These are phyloP conservation scores for Hyposoter dolosus DNA, from an alignment of 2,888 invertebrate genomes.

Conservation along the genomic window DNA sequence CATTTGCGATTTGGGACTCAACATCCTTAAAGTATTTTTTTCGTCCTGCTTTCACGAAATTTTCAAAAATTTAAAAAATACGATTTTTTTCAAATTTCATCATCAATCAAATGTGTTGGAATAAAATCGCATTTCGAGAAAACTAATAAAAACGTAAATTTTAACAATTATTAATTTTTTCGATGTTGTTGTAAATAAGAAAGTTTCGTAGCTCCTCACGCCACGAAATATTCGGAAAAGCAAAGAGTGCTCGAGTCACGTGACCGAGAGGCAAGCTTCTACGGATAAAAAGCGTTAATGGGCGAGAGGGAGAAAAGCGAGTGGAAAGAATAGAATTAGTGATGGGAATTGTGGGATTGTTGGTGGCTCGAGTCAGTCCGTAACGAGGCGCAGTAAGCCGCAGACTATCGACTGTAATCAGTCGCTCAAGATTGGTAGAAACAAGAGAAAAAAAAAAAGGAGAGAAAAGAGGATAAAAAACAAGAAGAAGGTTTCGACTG, in stretches of 20 bases:
- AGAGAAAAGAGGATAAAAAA: not conserved
- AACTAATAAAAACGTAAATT: not conserved
- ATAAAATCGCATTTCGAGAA: not conserved
- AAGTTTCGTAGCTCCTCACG: not conserved
- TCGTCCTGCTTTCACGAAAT: not conserved
- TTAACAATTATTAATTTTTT: not conserved
- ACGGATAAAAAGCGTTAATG: slow-evolving; percentile 55
- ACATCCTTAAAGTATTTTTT: not conserved
- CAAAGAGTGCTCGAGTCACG: not conserved
- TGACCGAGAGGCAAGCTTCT: slow-evolving; percentile 5
- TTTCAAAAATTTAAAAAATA: not conserved
- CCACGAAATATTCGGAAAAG: slow-evolving; percentile 1
- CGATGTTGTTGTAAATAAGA: not conserved
- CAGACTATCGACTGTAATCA: slow-evolving; percentile 65
- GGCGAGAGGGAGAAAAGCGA: slow-evolving; percentile 32
- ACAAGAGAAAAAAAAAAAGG: not conserved
- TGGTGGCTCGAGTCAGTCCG: slow-evolving; percentile 41
- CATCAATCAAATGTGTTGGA: not conserved
- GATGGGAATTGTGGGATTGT: slow-evolving; percentile 44
- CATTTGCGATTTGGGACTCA: no score
- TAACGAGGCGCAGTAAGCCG: slow-evolving; percentile 69
- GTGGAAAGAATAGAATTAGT: slow-evolving; percentile 26
- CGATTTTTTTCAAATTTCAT: not conserved
- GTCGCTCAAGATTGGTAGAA: slow-evolving; percentile 24
- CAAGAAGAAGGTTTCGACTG: not conserved